Evolutionary conservation across 1,140 invertebrate genomes (phyloP).

Genomic region (Belonocnema kinseyi): DNA sequence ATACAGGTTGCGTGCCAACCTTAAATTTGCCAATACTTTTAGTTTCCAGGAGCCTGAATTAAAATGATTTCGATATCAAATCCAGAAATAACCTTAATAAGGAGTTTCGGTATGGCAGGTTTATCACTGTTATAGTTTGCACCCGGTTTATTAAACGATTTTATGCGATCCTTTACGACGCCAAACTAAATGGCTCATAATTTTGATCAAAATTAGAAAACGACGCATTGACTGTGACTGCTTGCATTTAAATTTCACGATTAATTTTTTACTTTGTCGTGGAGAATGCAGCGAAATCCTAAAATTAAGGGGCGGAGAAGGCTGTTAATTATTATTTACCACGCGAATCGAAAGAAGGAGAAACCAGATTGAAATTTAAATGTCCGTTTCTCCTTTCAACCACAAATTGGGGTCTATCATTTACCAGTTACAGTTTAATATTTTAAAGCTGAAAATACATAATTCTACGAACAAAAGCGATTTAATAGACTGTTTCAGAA

Average conservation of each 20-base stretch:
- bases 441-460: too few species aligned
- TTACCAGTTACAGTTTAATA: too few species aligned
- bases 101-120: constrained; percentile 7
- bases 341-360: not conserved
- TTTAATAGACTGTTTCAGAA: too few species aligned
- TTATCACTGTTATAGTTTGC: constrained; percentile 16
- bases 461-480: too few species aligned
- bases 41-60: constrained; percentile 4
- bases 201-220: constrained; percentile 16
- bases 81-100: not conserved
- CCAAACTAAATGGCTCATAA: constrained; percentile 1
- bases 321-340: constrained; percentile 14
- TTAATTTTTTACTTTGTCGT: constrained; percentile 29
- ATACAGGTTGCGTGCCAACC: not conserved
- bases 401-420: too few species aligned
- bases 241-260: constrained; percentile 26
- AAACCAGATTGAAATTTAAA: too few species aligned
- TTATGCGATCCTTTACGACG: not conserved
- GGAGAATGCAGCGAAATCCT: not conserved
- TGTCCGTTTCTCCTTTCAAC: too few species aligned
- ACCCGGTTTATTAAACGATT: constrained; percentile 6
- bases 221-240: constrained; percentile 9
- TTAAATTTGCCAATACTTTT: too few species aligned
- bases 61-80: constrained; percentile 6
- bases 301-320: not conserved